phyloP scores from a whole-genome alignment of 2,113 vertebrate species.

The Trochalopteron elliotii region DNA sequence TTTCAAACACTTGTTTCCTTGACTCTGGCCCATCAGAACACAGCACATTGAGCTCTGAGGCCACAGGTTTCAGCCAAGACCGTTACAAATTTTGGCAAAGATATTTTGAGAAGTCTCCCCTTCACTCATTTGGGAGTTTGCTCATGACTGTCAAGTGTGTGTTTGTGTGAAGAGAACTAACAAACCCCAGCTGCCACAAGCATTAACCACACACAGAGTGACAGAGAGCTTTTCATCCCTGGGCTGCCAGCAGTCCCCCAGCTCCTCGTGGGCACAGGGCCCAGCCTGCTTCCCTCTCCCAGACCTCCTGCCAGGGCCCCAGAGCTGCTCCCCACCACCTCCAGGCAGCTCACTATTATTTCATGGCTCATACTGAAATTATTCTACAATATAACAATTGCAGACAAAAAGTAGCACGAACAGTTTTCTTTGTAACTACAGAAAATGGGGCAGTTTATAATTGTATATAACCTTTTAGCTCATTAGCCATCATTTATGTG shows the following conservation, averaged over 20 bases:
- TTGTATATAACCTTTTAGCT: not conserved
- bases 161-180: not conserved
- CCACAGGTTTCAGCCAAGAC: not conserved
- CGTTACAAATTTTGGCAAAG: not conserved
- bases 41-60: not conserved
- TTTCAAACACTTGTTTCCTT: not conserved
- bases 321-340: not conserved
- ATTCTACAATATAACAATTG: not conserved
- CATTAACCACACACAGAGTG: accelerated
- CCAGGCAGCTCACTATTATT: not conserved
- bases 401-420: not conserved
- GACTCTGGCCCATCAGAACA: not conserved
- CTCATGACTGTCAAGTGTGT: accelerated
- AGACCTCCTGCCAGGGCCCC: not conserved
- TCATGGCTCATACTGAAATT: not conserved
- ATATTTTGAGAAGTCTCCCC: not conserved
- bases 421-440: not conserved
- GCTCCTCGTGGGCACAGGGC: accelerated
- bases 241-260: not conserved
- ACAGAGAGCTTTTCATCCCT: no score
- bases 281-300: not conserved
- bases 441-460: not conserved
- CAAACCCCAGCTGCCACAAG: not conserved
- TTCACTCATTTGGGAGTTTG: not conserved
- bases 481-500: not conserved